Conservation (phyloP, 1,140 invertebrate species). For the Drosophila nebulosa region DNA sequence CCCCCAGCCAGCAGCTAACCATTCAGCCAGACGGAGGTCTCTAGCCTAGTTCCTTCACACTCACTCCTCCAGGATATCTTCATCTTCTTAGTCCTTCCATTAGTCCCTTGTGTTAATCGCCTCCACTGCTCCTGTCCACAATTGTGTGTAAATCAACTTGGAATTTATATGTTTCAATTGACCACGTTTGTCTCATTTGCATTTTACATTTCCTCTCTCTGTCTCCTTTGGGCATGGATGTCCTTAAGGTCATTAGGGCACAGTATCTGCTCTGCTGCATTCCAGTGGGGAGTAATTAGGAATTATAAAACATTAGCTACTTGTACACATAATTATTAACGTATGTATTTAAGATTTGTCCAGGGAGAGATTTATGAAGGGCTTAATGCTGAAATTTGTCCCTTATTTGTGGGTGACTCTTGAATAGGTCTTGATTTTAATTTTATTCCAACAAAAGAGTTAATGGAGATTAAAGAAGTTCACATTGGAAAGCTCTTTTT, state of each 20-base stretch:
- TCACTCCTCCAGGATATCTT: constrained; percentile 33
- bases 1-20: background rate
- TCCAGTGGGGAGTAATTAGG: constrained; percentile 51
- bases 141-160: constrained; percentile 63
- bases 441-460: no score
- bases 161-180: constrained; percentile 52
- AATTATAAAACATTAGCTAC: constrained; percentile 29
- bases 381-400: background rate
- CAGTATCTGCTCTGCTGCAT: constrained; percentile 21
- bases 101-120: constrained; percentile 72
- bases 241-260: constrained; percentile 37
- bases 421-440: background rate
- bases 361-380: background rate
- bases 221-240: constrained; percentile 11
- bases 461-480: no score
- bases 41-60: background rate
- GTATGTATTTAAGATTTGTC: background rate
- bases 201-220: constrained; percentile 31
- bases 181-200: constrained; percentile 43
- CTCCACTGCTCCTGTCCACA: constrained; percentile 15
- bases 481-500: no score
- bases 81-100: constrained; percentile 53
- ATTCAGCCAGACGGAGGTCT: no score
- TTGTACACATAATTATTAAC: constrained; percentile 5
- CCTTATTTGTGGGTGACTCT: background rate